These are phyloP conservation scores for Orbicella faveolata DNA, from an alignment of 64 coral and sea anemone genomes.

Conservation along the genomic window DNA sequence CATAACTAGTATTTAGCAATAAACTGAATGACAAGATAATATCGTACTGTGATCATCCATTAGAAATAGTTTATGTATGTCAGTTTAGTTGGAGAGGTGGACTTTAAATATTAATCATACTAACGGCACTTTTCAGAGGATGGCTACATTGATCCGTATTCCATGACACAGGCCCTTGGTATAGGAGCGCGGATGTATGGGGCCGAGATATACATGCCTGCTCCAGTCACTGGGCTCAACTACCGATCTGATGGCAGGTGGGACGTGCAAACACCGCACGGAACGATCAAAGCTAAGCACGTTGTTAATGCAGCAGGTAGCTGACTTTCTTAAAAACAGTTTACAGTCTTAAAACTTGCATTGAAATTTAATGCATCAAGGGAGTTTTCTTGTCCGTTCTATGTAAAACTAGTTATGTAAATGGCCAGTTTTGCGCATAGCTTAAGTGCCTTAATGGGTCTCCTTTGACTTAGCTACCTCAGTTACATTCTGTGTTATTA, in stretches of 20 bases:
- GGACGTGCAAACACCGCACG: conserved; percentile 85
- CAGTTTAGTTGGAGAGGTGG: background rate
- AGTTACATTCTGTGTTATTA: background rate
- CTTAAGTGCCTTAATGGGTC: background rate
- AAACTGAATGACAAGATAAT: too few relatives aligned
- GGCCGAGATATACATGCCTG: conserved; percentile 93
- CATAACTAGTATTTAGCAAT: too few relatives aligned
- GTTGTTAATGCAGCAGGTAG: conserved; percentile 95
- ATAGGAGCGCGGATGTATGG: conserved; percentile 85
- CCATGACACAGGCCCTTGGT: conserved; percentile 81
- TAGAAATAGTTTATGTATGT: too few relatives aligned
- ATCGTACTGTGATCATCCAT: too few relatives aligned
- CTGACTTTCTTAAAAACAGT: background rate
- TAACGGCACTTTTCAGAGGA: conserved; percentile 53
- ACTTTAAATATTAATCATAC: background rate
- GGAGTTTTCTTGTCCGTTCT: background rate
- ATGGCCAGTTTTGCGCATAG: background rate
- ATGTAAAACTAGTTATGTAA: background rate
- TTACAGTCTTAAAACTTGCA: too few relatives aligned
- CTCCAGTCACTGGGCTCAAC: conserved; percentile 72
- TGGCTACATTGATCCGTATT: conserved; percentile 90
- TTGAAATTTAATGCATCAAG: too few relatives aligned
- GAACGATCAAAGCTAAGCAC: conserved; percentile 82
- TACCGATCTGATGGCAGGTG: conserved; percentile 74
- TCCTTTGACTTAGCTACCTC: background rate